Base-by-base conservation (phyloP, 35 echinoderm and acorn worm species). In the Holothuria glaberrima region DNA sequence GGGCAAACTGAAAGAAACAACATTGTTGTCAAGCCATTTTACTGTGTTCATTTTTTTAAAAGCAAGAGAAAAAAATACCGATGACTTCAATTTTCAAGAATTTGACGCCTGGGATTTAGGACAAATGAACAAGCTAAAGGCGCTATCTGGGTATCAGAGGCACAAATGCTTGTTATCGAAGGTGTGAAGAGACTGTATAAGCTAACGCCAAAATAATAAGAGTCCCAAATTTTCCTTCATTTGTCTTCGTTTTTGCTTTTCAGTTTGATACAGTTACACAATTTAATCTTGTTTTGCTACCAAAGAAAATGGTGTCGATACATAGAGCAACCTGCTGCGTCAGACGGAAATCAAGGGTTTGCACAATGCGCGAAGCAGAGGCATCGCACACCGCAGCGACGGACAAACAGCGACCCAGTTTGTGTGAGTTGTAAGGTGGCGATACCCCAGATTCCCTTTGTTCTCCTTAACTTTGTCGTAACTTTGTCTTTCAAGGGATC, bases 401-500 rank as follows among this genome's bases (percentile, higher is more conserved):
- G 25, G 57, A 84, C 80, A 84, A 84, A 84, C 12, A 84, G 29
- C 21, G 80, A 84, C 80, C 80, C 46, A 84, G 59, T 84, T 84
- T 63, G 54, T 61, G 25, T 30, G 52, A 33, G 27, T 6, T 28
- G 13, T n/a, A 46, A 84, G 80, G 80, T 84, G 80, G 29, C 80
- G 58, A 27, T 84, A 36, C 17, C 46, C 80, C 32, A 84, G 54
- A 84, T 84, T 9, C 33, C 30, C 57, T 32, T 84, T 69, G 66
- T 69, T 69, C 66, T 82, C 33, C 33, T 48, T 13, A 78, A 26
- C 38, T 78, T 69, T 69, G 66, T 69, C 25, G 9, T 69, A 33
- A 69, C 66, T 69, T 54, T 54, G 50, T 9, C 5, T 54, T 54
- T 54, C 3, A 9, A 5, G 9, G 50, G 50, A 14, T 54, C 50